A percentile compares a stretch with the other conserved stretches of the same genome.
phyloP scores from a whole-genome alignment of 2,113 vertebrate genomes.

The Dendrocopos noguchii region DNA sequence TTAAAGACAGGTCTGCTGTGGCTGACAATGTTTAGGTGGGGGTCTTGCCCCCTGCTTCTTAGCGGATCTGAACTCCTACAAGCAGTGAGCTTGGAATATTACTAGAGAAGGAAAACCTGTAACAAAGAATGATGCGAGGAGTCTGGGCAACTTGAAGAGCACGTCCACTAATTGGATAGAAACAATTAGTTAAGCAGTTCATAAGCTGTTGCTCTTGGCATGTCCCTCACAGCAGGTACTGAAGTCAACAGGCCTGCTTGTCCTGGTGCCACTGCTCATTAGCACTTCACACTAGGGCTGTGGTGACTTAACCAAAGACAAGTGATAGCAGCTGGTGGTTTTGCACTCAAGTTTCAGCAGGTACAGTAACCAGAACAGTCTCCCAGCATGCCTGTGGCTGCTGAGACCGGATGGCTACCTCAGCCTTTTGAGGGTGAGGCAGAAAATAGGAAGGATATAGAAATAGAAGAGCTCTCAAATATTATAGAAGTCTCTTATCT shows the following conservation, averaged over 20 bases:
- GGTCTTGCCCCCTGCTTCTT: not conserved
- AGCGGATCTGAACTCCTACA: not conserved
- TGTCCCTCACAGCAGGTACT: not conserved
- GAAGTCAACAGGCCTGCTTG: not conserved
- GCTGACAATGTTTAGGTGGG: not conserved
- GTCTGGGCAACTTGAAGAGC: not conserved
- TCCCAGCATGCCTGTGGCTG: accelerated
- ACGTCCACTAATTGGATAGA: constrained; percentile 48
- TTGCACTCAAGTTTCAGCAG: not conserved
- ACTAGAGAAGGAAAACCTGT: not conserved
- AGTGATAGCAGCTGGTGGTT: not conserved
- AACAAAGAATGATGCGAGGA: not conserved
- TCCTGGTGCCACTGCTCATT: not conserved
- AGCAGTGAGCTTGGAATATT: not conserved
- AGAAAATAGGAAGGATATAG: constrained; percentile 10
- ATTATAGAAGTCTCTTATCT: not conserved
- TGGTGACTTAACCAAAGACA: not conserved
- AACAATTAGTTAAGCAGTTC: constrained; percentile 35
- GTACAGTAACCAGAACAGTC: not conserved
- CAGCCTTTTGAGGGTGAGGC: not conserved
- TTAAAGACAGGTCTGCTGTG: not conserved
- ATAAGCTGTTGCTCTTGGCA: not conserved
- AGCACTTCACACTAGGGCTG: not conserved
- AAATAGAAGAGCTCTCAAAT: not conserved
- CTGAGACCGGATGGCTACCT: not conserved